A percentile compares a stretch with the other conserved stretches of the same genome.
phyloP scores from a whole-genome alignment of 2,113 vertebrate genomes.

The Pterocles orientalis region DNA sequence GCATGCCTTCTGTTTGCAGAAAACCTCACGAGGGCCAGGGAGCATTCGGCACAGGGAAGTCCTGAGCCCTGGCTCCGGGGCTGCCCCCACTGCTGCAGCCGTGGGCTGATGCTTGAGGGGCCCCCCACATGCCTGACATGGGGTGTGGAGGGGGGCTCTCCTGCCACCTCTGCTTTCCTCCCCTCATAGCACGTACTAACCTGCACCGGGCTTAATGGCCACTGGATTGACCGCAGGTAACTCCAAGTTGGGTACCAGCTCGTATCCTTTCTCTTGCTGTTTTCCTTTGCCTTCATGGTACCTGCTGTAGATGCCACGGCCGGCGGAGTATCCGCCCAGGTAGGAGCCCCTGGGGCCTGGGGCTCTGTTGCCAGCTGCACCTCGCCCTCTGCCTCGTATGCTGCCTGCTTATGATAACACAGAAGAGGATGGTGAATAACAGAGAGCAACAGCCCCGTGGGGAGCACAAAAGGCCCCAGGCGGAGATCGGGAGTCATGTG shows the following conservation, averaged over 20 bases:
- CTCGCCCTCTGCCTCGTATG: constrained; percentile 95
- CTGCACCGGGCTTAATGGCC: constrained; percentile 95
- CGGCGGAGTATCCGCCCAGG: constrained; percentile 97
- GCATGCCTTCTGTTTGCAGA: not conserved
- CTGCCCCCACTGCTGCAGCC: fast-evolving
- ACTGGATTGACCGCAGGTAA: constrained; percentile 90
- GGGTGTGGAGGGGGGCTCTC: not conserved
- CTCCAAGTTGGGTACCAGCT: constrained; percentile 94
- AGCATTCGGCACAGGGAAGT: not conserved
- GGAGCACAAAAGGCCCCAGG: not conserved
- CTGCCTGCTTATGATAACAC: constrained; percentile 95
- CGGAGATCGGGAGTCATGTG: not conserved
- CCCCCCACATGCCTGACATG: fast-evolving
- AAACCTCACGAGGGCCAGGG: not conserved
- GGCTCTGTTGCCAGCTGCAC: constrained; percentile 90
- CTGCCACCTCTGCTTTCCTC: not conserved
- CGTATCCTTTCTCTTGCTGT: constrained; percentile 92
- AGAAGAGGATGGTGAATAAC: constrained; percentile 61
- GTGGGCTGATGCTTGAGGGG: not conserved
- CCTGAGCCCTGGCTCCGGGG: not conserved
- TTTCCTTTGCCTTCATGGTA: constrained; percentile 99
- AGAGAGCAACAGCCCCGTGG: not conserved
- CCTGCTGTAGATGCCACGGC: constrained; percentile 99
- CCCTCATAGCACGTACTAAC: constrained; percentile 80
- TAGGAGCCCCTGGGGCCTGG: constrained; percentile 95